Base-by-base conservation (phyloP, 2,113 vertebrate species). In the Crotalus viridis region DNA sequence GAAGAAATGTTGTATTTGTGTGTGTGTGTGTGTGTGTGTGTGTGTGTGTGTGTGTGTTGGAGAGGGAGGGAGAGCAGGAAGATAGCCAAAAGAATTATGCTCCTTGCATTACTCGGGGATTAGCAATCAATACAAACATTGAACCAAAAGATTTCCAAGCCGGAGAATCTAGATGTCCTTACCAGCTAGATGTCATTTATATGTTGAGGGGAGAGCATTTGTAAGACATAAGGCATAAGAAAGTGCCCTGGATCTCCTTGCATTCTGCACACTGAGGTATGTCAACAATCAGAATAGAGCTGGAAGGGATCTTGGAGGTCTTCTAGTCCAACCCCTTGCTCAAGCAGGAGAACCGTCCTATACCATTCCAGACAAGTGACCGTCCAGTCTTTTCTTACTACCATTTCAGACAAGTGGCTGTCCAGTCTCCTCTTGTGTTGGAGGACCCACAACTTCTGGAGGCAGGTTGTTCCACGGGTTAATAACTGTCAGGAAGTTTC, bases 81-180 rank as follows among this genome's bases (percentile, higher is more conserved):
- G 95, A 57, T 61, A 94, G 93, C 95, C 97, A 93, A 95, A 96
- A 97, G 95, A 94, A 90, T 52, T 89, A 94, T 96, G 97, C 95
- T 95, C 96, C 97, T 94, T 95, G 94, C 92, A 95, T 95, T 97
- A 94, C 93, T 97, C 95, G 96, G 95, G 96, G 96, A 96, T 93
- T 89, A 94, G 88, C 93, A 91, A 81, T 13, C 61, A 4, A 43
- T 85, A 10, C 26, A 26, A 54, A 48, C 56, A 6, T 48, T 3
- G 33, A 54, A 48, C 43, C 64, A 21, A 57, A 57, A 46, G 13
- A 7, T 55, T 52, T 55, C 19, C 61, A 81, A 48, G 2, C 52
- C n/a, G 33, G 61, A 64, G 56, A 81, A 89, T n/a, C 1, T 12
- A n/a, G 10, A 13, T 64, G 61, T 5, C 61, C 61, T 64, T n/a